These are phyloP conservation scores for Drosophila prolongata DNA, from an alignment of 2,888 invertebrate species.

Conservation along the genomic window DNA sequence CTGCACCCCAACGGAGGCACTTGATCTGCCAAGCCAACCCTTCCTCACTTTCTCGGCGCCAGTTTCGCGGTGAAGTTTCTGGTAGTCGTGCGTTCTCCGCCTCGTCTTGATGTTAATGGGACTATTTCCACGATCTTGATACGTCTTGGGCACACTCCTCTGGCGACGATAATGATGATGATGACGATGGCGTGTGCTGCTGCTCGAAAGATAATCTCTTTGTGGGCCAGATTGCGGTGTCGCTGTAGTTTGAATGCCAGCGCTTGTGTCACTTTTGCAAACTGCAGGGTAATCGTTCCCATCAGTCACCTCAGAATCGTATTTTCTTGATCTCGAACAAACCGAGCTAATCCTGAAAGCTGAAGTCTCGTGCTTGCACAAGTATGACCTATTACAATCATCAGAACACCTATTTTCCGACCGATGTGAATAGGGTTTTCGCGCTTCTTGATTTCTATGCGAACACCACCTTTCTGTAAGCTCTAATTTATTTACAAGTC, in stretches of 20 bases:
- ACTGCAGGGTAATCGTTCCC: not conserved
- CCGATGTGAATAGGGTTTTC: not conserved
- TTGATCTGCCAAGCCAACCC: constrained; percentile 5
- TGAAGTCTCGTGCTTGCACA: not conserved
- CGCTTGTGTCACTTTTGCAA: constrained; percentile 9
- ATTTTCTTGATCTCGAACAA: constrained; percentile 7
- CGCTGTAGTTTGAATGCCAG: constrained; percentile 1
- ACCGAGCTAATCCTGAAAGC: not conserved
- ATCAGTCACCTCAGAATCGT: not conserved
- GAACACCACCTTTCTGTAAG: not conserved
- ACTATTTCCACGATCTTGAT: constrained; percentile 60
- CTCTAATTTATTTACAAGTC: not conserved
- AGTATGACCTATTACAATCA: not conserved
- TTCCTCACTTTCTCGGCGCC: not conserved
- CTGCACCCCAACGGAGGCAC: constrained; percentile 48
- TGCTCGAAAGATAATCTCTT: constrained; percentile 19
- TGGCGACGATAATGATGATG: constrained; percentile 12
- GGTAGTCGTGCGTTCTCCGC: not conserved
- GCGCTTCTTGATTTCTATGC: not conserved
- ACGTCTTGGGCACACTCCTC: constrained; percentile 26
- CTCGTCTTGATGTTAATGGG: constrained; percentile 52
- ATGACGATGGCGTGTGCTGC: constrained; percentile 24
- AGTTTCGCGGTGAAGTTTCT: not conserved
- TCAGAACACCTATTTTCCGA: not conserved
- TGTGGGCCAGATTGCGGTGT: constrained; percentile 8